Evolutionary conservation across 2,113 vertebrate genomes (phyloP), one percentile per base, ranked within the genome.

Genomic region (Delphinapterus leucas): DNA sequence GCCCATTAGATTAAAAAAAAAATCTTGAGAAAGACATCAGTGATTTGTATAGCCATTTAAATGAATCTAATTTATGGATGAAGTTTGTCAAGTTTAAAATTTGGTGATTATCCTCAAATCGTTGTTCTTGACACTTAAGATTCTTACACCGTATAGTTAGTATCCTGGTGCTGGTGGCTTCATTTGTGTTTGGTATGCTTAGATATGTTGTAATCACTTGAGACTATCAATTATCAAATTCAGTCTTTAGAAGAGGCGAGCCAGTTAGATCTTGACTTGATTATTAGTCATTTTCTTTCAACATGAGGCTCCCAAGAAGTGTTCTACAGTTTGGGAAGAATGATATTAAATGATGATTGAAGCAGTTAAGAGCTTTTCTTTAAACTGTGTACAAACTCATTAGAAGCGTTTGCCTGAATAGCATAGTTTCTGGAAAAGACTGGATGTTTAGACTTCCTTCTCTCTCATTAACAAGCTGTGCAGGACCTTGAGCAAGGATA

Each of bases 201-300:
- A 86, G 68, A 70, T 94, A 80, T n/a, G 31, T 67, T 97, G 81
- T 33, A 23, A 94, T 77, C n/a, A 82, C 81, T 97, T 88, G 53
- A 93, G 44, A 82, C 44, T 93, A 88, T 73, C 23, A 71, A 90
- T 97, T 94, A 90, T 44, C 25, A 93, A 95, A 90, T 73, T 96
- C 70, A 88, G 63, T 97, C 83, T 90, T 65, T 65, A 76, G 73
- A 96, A 95, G 93, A 90, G 85, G 81, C 76, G 93, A 90, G 36
- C 58, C 70, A 93, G 53, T 67, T 89, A 67, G 26, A 88, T 90
- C 61, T 90, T 55, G 49, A 88, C 55, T 93, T 93, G 86, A 93
- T 96, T 94, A 81, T 88, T 90, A 93, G 49, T 76, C 38, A 91
- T 95, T 96, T 88, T 93, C 63, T 95, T 95, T 95, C 76, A 92